phyloP scores from a whole-genome alignment of 2,797 vertebrate genomes.

The Champsocephalus gunnari region DNA sequence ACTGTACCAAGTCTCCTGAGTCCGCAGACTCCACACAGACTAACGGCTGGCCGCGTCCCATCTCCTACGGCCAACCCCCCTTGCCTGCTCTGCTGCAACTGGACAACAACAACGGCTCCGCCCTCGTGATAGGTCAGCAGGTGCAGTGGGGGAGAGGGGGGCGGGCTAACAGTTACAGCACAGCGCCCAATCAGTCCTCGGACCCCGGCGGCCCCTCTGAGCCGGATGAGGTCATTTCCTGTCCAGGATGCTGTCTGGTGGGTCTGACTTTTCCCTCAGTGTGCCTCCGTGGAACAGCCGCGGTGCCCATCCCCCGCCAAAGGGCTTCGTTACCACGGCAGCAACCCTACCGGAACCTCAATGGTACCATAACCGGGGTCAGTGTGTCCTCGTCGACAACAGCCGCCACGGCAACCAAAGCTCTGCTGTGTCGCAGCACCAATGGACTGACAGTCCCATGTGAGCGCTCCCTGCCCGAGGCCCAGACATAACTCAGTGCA shows the following conservation, averaged over 20 bases:
- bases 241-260: constrained; percentile 90
- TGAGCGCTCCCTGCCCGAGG: constrained; percentile 89
- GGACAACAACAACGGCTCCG: constrained; percentile 87
- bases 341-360: constrained; percentile 88
- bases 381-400: constrained; percentile 32
- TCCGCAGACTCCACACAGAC: constrained; percentile 65
- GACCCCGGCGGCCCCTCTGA: constrained; percentile 72
- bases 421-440: constrained; percentile 83
- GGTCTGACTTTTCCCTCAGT: constrained; percentile 89
- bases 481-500: constrained; percentile 82
- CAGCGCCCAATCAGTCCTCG: constrained; percentile 63
- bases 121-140: constrained; percentile 83
- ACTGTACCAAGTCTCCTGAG: constrained; percentile 85
- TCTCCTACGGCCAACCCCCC: constrained; percentile 76
- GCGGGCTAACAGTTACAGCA: constrained; percentile 70
- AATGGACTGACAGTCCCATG: constrained; percentile 65
- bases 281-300: constrained; percentile 86
- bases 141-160: constrained; percentile 72
- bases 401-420: constrained; percentile 63
- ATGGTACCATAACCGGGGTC: constrained; percentile 82
- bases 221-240: constrained; percentile 90
- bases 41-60: constrained; percentile 79
- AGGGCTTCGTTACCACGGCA: constrained; percentile 67
- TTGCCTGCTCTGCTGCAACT: constrained; percentile 73
- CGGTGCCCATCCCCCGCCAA: constrained; percentile 43